phyloP scores from a whole-genome alignment of 2,888 invertebrate species.

The Orthosia gothica region DNA sequence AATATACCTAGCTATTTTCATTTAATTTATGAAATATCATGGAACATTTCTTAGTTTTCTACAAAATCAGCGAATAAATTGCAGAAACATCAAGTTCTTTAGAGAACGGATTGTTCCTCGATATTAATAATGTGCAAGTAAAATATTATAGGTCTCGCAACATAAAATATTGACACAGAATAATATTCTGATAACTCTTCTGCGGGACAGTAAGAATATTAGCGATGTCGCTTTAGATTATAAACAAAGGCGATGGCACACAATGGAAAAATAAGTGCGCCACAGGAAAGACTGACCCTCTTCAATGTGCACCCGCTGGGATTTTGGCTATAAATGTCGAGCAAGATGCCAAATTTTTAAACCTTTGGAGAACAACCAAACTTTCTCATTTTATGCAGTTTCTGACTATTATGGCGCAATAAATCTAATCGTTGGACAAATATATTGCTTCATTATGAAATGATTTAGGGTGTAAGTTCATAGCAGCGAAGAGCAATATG shows the following conservation, averaged over 20 bases:
- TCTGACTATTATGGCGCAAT: constrained; percentile 30
- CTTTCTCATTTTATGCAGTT: constrained; percentile 58
- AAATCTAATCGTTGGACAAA: constrained; percentile 33
- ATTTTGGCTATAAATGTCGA: constrained; percentile 77
- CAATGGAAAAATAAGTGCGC: constrained; percentile 52
- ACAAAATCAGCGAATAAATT: background rate
- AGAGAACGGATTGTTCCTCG: background rate
- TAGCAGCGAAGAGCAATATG: too few relatives aligned
- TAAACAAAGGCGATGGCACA: too few relatives aligned
- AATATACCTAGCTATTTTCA: background rate
- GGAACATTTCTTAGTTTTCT: constrained; percentile 2
- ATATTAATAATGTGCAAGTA: constrained; percentile 28
- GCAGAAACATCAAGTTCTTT: constrained; percentile 7
- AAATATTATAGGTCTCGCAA: constrained; percentile 40
- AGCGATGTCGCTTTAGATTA: constrained; percentile 39
- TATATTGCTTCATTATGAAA: too few relatives aligned
- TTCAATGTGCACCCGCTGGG: constrained; percentile 53
- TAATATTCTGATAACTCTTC: constrained; percentile 57
- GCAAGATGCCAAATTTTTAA: constrained; percentile 80
- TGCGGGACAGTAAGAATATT: constrained; percentile 31
- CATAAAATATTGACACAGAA: constrained; percentile 53
- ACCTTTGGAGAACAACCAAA: constrained; percentile 73
- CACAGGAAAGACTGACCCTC: constrained; percentile 47
- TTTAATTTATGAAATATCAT: background rate
- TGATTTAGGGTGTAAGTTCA: too few relatives aligned